These are phyloP conservation scores for Pheosia gnoma DNA, from an alignment of 2,888 invertebrate genomes.

Conservation along the genomic window DNA sequence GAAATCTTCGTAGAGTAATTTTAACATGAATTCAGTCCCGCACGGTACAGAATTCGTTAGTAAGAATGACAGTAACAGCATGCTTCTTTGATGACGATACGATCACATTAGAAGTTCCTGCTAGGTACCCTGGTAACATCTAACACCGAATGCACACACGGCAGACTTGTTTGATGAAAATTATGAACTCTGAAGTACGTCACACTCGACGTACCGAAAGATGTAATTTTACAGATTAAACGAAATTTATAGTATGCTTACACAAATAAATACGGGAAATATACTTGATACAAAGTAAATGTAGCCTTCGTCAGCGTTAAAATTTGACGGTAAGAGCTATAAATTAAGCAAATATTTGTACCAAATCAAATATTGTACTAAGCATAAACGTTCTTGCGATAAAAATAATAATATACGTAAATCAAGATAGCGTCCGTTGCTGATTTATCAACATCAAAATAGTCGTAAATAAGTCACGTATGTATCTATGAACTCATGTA, in stretches of 20 bases:
- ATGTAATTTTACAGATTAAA: constrained; percentile 14
- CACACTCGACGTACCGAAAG: constrained; percentile 9
- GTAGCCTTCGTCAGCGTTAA: constrained; percentile 24
- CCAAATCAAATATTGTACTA: constrained; percentile 29
- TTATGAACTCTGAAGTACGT: constrained; percentile 9
- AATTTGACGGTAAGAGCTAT: constrained; percentile 29
- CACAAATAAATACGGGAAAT: constrained; percentile 13
- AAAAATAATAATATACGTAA: constrained; percentile 50
- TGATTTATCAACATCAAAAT: constrained; percentile 68
- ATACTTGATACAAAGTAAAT: constrained; percentile 18
- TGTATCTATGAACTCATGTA: constrained; percentile 41
- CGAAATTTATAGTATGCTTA: constrained; percentile 5
- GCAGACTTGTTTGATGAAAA: constrained; percentile 16
- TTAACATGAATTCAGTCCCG: too few species aligned
- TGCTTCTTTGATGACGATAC: too few species aligned
- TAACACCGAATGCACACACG: constrained; percentile 12
- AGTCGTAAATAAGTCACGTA: constrained; percentile 71
- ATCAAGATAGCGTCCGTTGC: constrained; percentile 61
- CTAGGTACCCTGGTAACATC: too few species aligned
- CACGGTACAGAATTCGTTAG: too few species aligned
- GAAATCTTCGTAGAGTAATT: too few species aligned
- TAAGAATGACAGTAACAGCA: too few species aligned
- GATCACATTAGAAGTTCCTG: too few species aligned
- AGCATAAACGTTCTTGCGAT: constrained; percentile 43
- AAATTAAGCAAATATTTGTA: constrained; percentile 47